Evolutionary conservation across 1,140 invertebrate species (phyloP).

Genomic region (Drosophila novamexicana): DNA sequence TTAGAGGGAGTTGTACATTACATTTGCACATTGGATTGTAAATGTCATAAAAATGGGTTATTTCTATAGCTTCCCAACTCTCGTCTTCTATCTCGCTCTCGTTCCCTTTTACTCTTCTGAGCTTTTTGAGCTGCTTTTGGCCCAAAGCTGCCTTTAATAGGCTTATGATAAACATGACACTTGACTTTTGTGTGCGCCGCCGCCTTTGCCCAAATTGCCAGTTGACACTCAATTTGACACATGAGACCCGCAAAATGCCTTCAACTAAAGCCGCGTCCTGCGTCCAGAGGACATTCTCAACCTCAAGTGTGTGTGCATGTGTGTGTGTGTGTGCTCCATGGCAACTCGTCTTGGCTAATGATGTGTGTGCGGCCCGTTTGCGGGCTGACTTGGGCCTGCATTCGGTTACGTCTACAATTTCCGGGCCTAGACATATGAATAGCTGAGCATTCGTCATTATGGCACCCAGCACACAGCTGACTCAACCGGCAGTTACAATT

Average conservation of each 20-base stretch:
- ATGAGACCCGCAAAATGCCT: constrained; percentile 65
- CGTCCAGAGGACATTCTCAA: constrained; percentile 1
- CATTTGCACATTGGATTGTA: constrained; percentile 39
- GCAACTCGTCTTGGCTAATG: constrained; percentile 72
- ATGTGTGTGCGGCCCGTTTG: constrained; percentile 63
- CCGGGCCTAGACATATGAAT: constrained; percentile 65
- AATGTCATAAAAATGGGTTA: constrained; percentile 67
- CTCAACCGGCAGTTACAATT: constrained; percentile 46
- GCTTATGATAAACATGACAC: constrained; percentile 83
- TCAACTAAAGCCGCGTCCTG: constrained; percentile 24
- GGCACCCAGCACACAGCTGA: constrained; percentile 27
- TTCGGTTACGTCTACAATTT: constrained; percentile 40
- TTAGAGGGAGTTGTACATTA: constrained; percentile 9
- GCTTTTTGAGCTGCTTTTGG: constrained; percentile 17
- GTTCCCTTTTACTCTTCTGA: constrained; percentile 2
- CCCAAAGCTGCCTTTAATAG: constrained; percentile 73
- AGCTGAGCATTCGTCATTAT: constrained; percentile 76
- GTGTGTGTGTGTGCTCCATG: constrained; percentile 61
- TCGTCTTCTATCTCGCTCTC: constrained; percentile 6
- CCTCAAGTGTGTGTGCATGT: constrained; percentile 60
- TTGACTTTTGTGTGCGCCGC: constrained; percentile 57
- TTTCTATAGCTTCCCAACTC: constrained; percentile 63
- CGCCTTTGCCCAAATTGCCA: constrained; percentile 74
- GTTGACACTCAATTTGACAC: constrained; percentile 83
- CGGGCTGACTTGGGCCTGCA: constrained; percentile 32